Evolutionary conservation across 2,797 vertebrate species (phyloP), one percentile per base, ranked within the genome.

Genomic region (Erpetoichthys calabaricus): DNA sequence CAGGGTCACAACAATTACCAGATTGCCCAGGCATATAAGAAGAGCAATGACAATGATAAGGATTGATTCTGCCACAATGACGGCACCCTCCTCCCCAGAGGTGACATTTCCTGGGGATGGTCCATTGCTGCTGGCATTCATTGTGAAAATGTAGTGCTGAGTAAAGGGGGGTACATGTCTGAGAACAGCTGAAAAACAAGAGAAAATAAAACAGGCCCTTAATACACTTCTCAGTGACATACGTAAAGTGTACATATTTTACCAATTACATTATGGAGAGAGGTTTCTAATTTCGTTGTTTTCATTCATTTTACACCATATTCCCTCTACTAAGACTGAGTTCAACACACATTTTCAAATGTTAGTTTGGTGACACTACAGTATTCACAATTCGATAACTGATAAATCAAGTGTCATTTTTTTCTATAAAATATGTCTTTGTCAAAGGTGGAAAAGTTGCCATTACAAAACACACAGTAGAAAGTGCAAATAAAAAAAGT

Each of bases 21-120:
- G 75, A 82, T 99, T 99, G 63, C 94, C 93, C 78, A 98, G 70
- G 72, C 91, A 94, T 70, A 92, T 89, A 1, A 91, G 80, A 51
- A 96, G 76, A 3, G 91, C 84, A 69, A 98, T 94, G 75, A 90
- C 64, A 3, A 94, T 82, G 45, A 98, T 91, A 66, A 89, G 87
- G 53, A 92, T 64, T 0, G 91, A 88, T 73, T 97, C 91, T 0
- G 93, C 70, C 56, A 85, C 76, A 9, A 82, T 71, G 56, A 75
- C 60, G 0, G 79, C 86, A 2, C 75, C 77, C 0, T 75, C 69
- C 8, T 65, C 80, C 53, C 25, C 60, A 0, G 52, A 41, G 0
- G 76, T 78, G 56, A 75, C 63, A 63, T 77, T 79, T 64, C 80
- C 85, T 67, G 70, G 71, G 53, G 67, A 59, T 57, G 82, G 88